Evolutionary conservation across 2,113 vertebrate genomes (phyloP).

Genomic region (Ammodytes marinus): DNA sequence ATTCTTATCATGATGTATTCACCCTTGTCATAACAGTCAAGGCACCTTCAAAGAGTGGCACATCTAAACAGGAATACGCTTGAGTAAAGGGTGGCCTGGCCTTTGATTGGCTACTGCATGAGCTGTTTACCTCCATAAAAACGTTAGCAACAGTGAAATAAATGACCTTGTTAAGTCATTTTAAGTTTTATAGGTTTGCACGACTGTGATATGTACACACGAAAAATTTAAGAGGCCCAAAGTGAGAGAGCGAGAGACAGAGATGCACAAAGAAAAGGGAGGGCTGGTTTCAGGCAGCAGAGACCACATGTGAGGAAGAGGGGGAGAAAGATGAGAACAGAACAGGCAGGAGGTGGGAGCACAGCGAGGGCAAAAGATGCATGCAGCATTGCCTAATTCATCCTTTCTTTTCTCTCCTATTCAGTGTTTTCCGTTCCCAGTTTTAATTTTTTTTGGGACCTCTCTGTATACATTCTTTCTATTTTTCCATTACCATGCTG

Average conservation of each 20-base stretch:
- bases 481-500: not conserved
- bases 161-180: not conserved
- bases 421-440: slow-evolving; percentile 23
- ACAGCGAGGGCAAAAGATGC: slow-evolving; percentile 19
- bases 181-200: slow-evolving; percentile 1
- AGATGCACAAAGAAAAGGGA: slow-evolving; percentile 6
- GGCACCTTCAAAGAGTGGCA: slow-evolving; percentile 4
- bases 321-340: slow-evolving; percentile 20
- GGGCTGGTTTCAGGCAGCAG: slow-evolving; percentile 20
- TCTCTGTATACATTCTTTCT: slow-evolving; percentile 16
- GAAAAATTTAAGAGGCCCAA: not conserved
- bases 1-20: not conserved
- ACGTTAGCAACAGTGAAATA: not conserved
- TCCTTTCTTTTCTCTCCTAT: slow-evolving; percentile 24
- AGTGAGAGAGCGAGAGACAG: not conserved
- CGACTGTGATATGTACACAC: not conserved
- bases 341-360: slow-evolving; percentile 4
- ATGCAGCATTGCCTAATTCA: slow-evolving; percentile 42
- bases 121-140: slow-evolving; percentile 29
- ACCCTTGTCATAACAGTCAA: not conserved
- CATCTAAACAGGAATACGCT: slow-evolving; percentile 2
- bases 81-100: not conserved
- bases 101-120: not conserved
- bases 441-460: slow-evolving; percentile 16
- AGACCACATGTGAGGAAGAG: slow-evolving; percentile 32